phyloP scores from a whole-genome alignment of 2,113 vertebrate species.

The Podiceps cristatus region DNA sequence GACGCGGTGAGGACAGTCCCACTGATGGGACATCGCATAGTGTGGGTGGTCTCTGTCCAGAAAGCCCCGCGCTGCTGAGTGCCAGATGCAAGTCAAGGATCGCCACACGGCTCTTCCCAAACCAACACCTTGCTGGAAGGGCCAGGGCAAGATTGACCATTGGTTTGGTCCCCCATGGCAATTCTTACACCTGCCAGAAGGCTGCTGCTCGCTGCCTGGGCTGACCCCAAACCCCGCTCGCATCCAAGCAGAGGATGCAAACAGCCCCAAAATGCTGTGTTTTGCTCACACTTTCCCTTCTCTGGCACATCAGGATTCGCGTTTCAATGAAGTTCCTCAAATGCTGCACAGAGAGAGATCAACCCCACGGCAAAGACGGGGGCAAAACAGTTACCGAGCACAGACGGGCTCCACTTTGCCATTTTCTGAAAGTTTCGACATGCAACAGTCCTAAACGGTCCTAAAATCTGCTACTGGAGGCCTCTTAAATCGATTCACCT shows the following conservation, averaged over 20 bases:
- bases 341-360: not conserved
- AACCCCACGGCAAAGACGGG: not conserved
- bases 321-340: not conserved
- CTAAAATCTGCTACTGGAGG: not conserved
- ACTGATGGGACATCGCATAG: not conserved
- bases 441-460: not conserved
- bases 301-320: fast-evolving
- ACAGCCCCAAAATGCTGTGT: fast-evolving
- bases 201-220: not conserved
- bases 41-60: not conserved
- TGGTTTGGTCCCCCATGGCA: not conserved
- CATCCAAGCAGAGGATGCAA: not conserved
- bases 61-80: not conserved
- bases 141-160: not conserved
- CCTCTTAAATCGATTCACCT: not conserved
- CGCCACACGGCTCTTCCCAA: not conserved
- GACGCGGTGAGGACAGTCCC: not conserved
- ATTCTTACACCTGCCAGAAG: not conserved
- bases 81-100: not conserved
- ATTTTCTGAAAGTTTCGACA: fast-evolving
- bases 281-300: not conserved
- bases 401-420: fast-evolving
- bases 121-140: not conserved
- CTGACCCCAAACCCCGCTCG: not conserved
- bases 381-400: not conserved